phyloP scores from a whole-genome alignment of 2,888 invertebrate species.

The Drosophila barbarae region DNA sequence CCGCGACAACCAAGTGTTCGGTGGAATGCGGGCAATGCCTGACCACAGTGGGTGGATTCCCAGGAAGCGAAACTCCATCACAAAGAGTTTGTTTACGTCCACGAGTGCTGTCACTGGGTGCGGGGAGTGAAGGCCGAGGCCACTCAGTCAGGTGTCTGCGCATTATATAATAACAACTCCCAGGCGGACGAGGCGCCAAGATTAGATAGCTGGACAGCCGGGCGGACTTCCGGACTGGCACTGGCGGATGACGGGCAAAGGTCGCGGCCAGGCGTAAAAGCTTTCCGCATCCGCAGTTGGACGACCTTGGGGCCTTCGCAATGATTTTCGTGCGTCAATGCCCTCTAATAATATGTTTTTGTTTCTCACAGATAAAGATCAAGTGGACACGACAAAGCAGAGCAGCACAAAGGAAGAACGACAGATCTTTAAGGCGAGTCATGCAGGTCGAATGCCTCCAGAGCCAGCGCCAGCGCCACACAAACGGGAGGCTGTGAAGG shows the following conservation, averaged over 20 bases:
- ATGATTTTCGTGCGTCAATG: slow-evolving; percentile 49
- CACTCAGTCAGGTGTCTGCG: slow-evolving; percentile 47
- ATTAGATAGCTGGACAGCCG: slow-evolving; percentile 29
- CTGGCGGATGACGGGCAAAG: slow-evolving; percentile 21
- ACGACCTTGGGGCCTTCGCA: slow-evolving; percentile 45
- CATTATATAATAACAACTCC: slow-evolving; percentile 63
- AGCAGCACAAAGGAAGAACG: slow-evolving; percentile 20
- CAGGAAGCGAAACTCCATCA: slow-evolving; percentile 5
- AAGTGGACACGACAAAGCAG: slow-evolving; percentile 25
- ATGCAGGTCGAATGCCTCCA: slow-evolving; percentile 40
- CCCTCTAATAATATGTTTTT: slow-evolving; percentile 34
- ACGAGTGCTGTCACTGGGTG: background rate
- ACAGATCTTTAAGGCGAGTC: slow-evolving; percentile 36
- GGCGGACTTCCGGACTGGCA: slow-evolving; percentile 6
- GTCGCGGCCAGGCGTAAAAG: slow-evolving; percentile 7
- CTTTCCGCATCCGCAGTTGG: slow-evolving; percentile 7
- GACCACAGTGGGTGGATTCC: too few relatives aligned
- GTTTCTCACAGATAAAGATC: slow-evolving; percentile 49
- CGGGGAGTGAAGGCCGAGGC: slow-evolving; percentile 26
- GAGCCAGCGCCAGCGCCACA: slow-evolving; percentile 34
- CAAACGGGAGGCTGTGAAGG: slow-evolving; percentile 51
- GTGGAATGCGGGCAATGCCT: background rate
- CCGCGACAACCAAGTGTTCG: background rate
- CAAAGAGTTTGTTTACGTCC: slow-evolving; percentile 33
- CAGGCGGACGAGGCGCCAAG: slow-evolving; percentile 43